A percentile compares a stretch with the other conserved stretches of the same genome.
phyloP scores from a whole-genome alignment of 2,888 invertebrate species.

The Orgyia antiqua region DNA sequence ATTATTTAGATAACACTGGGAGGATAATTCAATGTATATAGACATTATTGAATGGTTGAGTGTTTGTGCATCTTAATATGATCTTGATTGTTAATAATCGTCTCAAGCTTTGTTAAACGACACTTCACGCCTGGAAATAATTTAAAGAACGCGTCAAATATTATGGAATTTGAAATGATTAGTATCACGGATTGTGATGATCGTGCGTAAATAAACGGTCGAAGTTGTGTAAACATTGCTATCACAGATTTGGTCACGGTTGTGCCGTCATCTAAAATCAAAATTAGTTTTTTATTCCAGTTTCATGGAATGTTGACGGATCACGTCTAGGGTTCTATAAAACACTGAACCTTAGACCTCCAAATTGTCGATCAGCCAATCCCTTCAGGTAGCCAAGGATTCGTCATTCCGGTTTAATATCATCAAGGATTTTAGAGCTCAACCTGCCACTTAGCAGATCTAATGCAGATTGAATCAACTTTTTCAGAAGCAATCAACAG shows the following conservation, averaged over 20 bases:
- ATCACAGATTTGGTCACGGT: slow-evolving; percentile 55
- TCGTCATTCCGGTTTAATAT: too few relatives aligned
- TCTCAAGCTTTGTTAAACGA: too few relatives aligned
- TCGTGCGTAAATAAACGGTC: slow-evolving; percentile 70
- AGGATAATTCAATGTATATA: too few relatives aligned
- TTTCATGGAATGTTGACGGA: slow-evolving; percentile 39
- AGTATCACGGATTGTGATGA: slow-evolving; percentile 43
- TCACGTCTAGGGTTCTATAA: slow-evolving; percentile 47
- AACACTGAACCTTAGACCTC: too few relatives aligned
- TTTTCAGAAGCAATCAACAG: too few relatives aligned
- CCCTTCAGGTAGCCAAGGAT: too few relatives aligned
- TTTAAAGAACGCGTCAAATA: slow-evolving; percentile 16
- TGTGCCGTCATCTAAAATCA: slow-evolving; percentile 56
- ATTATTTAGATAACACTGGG: too few relatives aligned
- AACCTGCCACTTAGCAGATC: too few relatives aligned
- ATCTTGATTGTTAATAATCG: slow-evolving; percentile 8
- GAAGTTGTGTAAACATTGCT: slow-evolving; percentile 60
- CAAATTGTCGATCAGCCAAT: too few relatives aligned
- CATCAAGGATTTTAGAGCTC: too few relatives aligned
- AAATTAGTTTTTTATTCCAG: slow-evolving; percentile 68
- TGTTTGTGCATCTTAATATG: slow-evolving; percentile 9
- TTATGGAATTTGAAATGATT: slow-evolving; percentile 18
- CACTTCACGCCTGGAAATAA: neutral
- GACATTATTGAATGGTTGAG: slow-evolving; percentile 1
- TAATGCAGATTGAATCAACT: too few relatives aligned